Conservation (phyloP, 2,113 vertebrate species). For the Aspidoscelis tigris region DNA sequence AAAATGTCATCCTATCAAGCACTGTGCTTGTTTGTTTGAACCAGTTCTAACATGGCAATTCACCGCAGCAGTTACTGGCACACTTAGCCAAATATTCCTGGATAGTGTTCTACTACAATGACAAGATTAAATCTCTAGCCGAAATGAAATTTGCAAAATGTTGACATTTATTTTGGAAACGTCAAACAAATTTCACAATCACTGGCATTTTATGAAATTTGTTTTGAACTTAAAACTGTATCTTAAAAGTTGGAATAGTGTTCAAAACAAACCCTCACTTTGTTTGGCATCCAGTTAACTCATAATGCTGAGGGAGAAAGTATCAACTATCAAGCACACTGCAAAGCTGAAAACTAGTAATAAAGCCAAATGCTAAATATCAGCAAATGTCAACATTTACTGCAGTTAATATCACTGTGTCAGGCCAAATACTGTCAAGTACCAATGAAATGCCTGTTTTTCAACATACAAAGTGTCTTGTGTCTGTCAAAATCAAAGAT, state of each 20-base stretch:
- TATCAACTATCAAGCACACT: not conserved
- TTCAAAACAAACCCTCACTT: not conserved
- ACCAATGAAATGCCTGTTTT: not conserved
- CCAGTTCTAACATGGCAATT: not conserved
- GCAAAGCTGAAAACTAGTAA: not conserved
- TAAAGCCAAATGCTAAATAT: slow-evolving; percentile 1
- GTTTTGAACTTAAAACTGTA: not conserved
- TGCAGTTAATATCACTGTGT: not conserved
- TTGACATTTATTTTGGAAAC: not conserved
- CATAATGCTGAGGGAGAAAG: not conserved
- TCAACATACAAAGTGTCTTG: not conserved
- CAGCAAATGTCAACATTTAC: not conserved
- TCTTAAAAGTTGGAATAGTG: not conserved
- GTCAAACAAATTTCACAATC: not conserved
- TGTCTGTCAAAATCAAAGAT: slow-evolving; percentile 10
- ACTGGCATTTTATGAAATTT: not conserved
- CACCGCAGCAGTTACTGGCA: not conserved
- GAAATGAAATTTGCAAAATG: not conserved
- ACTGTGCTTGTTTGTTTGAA: not conserved
- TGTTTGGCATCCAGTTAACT: not conserved
- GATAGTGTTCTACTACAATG: no score
- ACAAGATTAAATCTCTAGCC: not conserved
- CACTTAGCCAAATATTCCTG: no score
- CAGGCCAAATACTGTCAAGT: slow-evolving; percentile 1
- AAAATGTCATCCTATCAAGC: not conserved